phyloP scores from a whole-genome alignment of 2,113 vertebrate genomes.

The Motacilla alba region DNA sequence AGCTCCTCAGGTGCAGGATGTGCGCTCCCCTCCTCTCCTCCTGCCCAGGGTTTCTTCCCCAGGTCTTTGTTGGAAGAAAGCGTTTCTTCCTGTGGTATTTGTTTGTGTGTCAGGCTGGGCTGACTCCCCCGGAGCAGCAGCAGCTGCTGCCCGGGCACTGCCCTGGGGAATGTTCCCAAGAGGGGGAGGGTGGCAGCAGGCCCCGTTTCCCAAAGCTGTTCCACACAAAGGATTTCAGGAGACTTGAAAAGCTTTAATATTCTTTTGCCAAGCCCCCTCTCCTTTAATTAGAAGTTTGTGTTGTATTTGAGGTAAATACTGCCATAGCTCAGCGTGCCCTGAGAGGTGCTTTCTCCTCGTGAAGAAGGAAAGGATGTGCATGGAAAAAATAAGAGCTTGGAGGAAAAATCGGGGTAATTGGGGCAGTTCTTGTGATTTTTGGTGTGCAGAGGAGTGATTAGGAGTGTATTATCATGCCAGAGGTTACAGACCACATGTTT shows the following conservation, averaged over 20 bases:
- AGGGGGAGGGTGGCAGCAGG: constrained; percentile 36
- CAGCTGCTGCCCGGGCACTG: constrained; percentile 59
- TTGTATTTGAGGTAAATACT: neutral
- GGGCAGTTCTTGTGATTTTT: neutral
- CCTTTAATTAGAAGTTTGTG: neutral
- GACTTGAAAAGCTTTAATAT: neutral
- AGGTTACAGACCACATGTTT: fast-evolving
- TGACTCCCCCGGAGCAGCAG: constrained; percentile 33
- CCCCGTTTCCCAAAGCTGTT: constrained; percentile 5
- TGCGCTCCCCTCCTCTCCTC: neutral
- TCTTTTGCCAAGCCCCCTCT: neutral
- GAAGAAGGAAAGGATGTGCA: neutral
- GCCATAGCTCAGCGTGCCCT: neutral
- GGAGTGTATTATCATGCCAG: neutral
- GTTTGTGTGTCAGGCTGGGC: constrained; percentile 34
- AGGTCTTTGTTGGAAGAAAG: constrained; percentile 24
- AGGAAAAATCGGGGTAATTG: neutral
- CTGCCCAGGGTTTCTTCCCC: constrained; percentile 1
- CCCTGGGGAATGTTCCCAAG: constrained; percentile 24
- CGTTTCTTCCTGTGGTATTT: constrained; percentile 46
- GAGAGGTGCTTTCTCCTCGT: neutral
- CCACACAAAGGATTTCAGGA: constrained; percentile 39
- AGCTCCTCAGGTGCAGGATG: neutral
- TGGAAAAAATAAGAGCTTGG: neutral
- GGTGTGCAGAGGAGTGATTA: neutral